These are phyloP conservation scores for Ypsolopha scabrella DNA, from an alignment of 2,888 invertebrate species.

Conservation along the genomic window DNA sequence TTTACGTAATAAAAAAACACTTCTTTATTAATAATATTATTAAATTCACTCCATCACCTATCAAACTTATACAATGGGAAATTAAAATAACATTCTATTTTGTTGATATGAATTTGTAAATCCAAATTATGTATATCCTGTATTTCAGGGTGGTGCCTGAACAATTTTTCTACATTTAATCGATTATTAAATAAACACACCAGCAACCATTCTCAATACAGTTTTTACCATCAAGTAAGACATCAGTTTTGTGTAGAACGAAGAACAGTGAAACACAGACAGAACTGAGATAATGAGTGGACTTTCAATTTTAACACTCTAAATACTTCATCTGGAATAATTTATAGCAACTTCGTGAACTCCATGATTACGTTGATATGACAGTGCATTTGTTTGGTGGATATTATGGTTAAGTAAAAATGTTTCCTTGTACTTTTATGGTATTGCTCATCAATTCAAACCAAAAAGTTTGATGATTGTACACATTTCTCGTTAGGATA, in stretches of 20 bases:
- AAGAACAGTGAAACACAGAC: neutral
- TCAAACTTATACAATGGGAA: constrained; percentile 44
- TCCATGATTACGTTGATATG: constrained; percentile 27
- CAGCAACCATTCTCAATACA: too few species aligned
- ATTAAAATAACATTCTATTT: constrained; percentile 23
- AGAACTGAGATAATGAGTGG: neutral
- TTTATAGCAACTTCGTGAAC: neutral
- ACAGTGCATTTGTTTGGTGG: constrained; percentile 20
- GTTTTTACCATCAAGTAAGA: too few species aligned
- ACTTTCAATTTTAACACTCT: too few species aligned
- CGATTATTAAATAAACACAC: too few species aligned
- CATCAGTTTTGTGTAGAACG: too few species aligned
- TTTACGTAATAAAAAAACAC: constrained; percentile 19
- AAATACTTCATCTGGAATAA: too few species aligned
- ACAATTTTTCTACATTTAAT: too few species aligned
- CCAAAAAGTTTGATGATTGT: constrained; percentile 31
- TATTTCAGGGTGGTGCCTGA: too few species aligned
- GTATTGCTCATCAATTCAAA: constrained; percentile 38
- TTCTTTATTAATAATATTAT: constrained; percentile 34
- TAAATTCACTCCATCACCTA: constrained; percentile 50
- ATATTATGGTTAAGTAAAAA: constrained; percentile 35
- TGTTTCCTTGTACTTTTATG: constrained; percentile 36
- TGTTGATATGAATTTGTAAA: too few species aligned
- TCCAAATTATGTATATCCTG: too few species aligned
- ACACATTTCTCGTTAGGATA: constrained; percentile 18